These are phyloP conservation scores for Eupithecia abbreviata DNA, from an alignment of 2,888 invertebrate genomes.

Conservation along the genomic window DNA sequence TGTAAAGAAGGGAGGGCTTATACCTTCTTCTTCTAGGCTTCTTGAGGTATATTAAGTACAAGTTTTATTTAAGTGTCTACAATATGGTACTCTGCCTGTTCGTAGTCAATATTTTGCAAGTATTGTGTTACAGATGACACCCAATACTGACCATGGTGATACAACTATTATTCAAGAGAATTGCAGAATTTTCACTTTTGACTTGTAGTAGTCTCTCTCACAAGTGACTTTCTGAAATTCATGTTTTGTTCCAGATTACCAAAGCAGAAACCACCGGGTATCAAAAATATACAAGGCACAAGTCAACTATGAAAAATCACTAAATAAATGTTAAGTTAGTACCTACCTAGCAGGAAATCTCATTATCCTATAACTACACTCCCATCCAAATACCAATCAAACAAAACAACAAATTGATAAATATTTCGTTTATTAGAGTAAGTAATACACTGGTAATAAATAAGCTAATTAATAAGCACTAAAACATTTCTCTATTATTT, in stretches of 20 bases:
- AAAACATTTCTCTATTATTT: not conserved
- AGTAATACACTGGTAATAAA: constrained; percentile 13
- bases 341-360: constrained; percentile 14
- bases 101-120: no score
- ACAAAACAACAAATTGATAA: constrained; percentile 19
- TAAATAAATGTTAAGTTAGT: constrained; percentile 9
- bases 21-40: no score
- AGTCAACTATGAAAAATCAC: constrained; percentile 66
- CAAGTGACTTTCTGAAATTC: not conserved
- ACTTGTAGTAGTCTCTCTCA: not conserved
- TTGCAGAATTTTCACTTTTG: no score
- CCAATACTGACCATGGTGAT: no score
- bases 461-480: constrained; percentile 15
- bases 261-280: constrained; percentile 73
- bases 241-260: constrained; percentile 65
- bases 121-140: no score
- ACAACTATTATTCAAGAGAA: no score
- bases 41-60: no score
- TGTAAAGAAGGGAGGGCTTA: no score
- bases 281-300: constrained; percentile 75
- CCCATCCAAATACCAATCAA: not conserved
- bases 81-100: no score
- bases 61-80: no score
- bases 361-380: not conserved
- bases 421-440: constrained; percentile 26